These are phyloP conservation scores for Maniola hyperantus DNA, from an alignment of 2,888 invertebrate species.

Conservation along the genomic window DNA sequence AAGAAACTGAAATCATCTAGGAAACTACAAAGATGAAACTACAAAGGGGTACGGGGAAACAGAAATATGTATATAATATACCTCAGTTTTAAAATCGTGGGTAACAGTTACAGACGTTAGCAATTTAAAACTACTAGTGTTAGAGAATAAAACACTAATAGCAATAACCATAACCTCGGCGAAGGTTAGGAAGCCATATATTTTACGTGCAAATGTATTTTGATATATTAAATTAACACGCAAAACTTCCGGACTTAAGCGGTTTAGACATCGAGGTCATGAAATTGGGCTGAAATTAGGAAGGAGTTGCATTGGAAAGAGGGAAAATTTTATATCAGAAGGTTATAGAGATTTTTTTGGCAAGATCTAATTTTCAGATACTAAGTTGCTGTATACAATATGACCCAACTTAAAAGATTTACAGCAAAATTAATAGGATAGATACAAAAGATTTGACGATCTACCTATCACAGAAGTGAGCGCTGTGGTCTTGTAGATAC, in stretches of 20 bases:
- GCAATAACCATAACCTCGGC: not conserved
- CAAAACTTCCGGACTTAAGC: not conserved
- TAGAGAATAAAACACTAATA: not conserved
- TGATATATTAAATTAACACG: constrained; percentile 3
- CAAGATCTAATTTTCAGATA: not conserved
- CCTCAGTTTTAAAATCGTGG: not conserved
- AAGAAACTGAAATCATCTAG: too few species aligned
- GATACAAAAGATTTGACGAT: too few species aligned
- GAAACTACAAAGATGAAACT: too few species aligned
- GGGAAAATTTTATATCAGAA: not conserved
- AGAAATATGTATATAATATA: too few species aligned
- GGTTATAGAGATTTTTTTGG: not conserved
- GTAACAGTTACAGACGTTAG: not conserved
- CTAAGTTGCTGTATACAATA: not conserved
- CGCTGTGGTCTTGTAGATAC: too few species aligned
- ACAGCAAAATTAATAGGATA: too few species aligned
- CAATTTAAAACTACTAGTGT: not conserved
- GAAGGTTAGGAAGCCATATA: constrained; percentile 5
- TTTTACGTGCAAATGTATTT: constrained; percentile 14
- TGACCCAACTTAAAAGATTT: too few species aligned
- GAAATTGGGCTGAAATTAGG: not conserved
- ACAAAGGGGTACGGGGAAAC: too few species aligned
- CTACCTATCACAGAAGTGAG: too few species aligned
- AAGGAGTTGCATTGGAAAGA: not conserved
- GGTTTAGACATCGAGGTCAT: not conserved